These are phyloP conservation scores for Rhipidura dahli DNA, from an alignment of 2,113 vertebrate genomes.

Conservation along the genomic window DNA sequence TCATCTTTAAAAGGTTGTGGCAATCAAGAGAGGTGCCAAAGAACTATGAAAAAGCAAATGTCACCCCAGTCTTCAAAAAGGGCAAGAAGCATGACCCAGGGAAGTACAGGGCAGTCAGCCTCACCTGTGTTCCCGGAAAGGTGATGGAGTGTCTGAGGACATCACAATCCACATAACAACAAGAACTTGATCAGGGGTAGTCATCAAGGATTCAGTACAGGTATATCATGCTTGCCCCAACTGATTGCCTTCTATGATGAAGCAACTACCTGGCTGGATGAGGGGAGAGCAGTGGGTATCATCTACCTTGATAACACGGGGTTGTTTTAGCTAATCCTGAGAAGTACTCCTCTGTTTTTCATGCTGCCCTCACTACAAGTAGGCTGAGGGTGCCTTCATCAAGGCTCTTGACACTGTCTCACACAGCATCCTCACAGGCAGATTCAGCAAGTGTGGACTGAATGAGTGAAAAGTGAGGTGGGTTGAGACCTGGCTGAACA, in stretches of 20 bases:
- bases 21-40: not conserved
- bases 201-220: not conserved
- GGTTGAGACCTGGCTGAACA: not conserved
- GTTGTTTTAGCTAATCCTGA: not conserved
- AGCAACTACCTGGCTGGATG: not conserved
- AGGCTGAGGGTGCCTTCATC: not conserved
- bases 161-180: fast-evolving
- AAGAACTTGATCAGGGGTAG: not conserved
- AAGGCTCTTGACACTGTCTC: not conserved
- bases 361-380: no score
- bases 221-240: not conserved
- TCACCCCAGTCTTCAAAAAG: not conserved
- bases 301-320: not conserved
- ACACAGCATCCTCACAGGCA: not conserved
- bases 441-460: fast-evolving
- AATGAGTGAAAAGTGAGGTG: not conserved
- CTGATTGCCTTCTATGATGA: not conserved
- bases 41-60: not conserved
- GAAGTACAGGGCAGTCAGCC: not conserved
- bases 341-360: not conserved
- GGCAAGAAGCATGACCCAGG: fast-evolving
- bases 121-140: not conserved
- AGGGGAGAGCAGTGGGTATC: not conserved
- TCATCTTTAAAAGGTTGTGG: not conserved
- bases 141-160: not conserved